These are phyloP conservation scores for Struthidea cinerea DNA, from an alignment of 2,113 vertebrate species.

Conservation along the genomic window DNA sequence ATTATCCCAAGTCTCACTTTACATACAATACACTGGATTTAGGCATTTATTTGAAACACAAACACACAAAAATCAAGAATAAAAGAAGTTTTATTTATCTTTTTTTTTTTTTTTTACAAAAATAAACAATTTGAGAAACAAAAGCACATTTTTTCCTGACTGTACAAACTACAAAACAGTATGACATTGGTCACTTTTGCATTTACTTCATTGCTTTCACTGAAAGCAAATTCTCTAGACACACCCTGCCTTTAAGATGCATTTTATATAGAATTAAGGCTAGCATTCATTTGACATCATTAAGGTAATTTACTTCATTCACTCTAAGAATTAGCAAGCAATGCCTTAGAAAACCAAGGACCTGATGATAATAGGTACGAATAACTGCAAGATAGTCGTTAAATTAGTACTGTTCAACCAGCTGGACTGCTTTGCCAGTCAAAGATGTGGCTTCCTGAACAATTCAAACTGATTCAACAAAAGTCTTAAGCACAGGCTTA, in stretches of 20 bases:
- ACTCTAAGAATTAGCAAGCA: slow-evolving; percentile 43
- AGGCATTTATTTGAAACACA: not conserved
- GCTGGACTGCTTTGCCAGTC: slow-evolving; percentile 2
- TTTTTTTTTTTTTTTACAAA: slow-evolving; percentile 78
- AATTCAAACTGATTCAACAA: slow-evolving; percentile 12
- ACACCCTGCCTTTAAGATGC: slow-evolving; percentile 61
- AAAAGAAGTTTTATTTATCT: slow-evolving; percentile 11
- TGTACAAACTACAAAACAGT: slow-evolving; percentile 76
- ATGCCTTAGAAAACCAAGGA: slow-evolving; percentile 39
- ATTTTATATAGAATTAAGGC: slow-evolving; percentile 72
- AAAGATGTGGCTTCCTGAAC: slow-evolving; percentile 31
- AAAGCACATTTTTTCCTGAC: slow-evolving; percentile 74
- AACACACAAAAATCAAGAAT: not conserved
- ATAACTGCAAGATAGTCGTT: not conserved
- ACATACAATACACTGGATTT: not conserved
- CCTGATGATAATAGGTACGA: not conserved
- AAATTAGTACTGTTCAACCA: slow-evolving; percentile 3
- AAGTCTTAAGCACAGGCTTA: slow-evolving; percentile 38
- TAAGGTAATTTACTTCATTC: slow-evolving; percentile 63
- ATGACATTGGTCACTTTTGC: slow-evolving; percentile 74
- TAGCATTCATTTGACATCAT: slow-evolving; percentile 47
- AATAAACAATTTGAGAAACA: slow-evolving; percentile 78
- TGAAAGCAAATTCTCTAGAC: slow-evolving; percentile 86
- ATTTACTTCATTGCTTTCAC: slow-evolving; percentile 79
- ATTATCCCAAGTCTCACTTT: not conserved